These are phyloP conservation scores for Dascyllus trimaculatus DNA, from an alignment of 2,113 vertebrate genomes.

Conservation along the genomic window DNA sequence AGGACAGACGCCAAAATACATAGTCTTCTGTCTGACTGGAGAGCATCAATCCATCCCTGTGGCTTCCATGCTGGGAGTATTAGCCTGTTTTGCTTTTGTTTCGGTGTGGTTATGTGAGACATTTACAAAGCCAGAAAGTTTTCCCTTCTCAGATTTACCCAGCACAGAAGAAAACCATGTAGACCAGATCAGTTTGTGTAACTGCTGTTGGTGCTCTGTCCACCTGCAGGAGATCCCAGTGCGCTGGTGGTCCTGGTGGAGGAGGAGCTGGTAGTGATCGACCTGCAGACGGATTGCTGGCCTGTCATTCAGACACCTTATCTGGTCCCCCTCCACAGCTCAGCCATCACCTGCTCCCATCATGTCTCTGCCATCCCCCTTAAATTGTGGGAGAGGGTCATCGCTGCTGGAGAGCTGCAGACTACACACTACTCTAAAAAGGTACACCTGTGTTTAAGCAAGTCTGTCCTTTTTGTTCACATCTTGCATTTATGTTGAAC, in stretches of 20 bases:
- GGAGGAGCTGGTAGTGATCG: conserved; percentile 96
- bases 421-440: conserved; percentile 90
- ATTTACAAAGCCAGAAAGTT: not conserved
- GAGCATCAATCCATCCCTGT: too few species aligned
- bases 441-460: conserved; percentile 76
- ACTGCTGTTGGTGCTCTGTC: not conserved
- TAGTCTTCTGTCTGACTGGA: too few species aligned
- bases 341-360: conserved; percentile 97
- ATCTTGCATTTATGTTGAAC: too few species aligned
- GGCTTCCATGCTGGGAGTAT: too few species aligned
- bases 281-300: conserved; percentile 92
- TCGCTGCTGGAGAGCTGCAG: conserved; percentile 89
- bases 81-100: not conserved
- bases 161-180: not conserved
- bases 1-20: too few species aligned
- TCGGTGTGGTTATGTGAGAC: not conserved
- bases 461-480: too few species aligned
- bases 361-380: conserved; percentile 95
- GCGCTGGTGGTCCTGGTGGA: conserved; percentile 96
- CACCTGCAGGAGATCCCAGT: conserved; percentile 87
- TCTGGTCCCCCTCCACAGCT: conserved; percentile 96
- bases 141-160: not conserved
- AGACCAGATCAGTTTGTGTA: not conserved
- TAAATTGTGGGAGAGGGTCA: conserved; percentile 95
- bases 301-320: conserved; percentile 94